phyloP scores from a whole-genome alignment of 2,113 vertebrate species.

The Gambusia holbrooki region DNA sequence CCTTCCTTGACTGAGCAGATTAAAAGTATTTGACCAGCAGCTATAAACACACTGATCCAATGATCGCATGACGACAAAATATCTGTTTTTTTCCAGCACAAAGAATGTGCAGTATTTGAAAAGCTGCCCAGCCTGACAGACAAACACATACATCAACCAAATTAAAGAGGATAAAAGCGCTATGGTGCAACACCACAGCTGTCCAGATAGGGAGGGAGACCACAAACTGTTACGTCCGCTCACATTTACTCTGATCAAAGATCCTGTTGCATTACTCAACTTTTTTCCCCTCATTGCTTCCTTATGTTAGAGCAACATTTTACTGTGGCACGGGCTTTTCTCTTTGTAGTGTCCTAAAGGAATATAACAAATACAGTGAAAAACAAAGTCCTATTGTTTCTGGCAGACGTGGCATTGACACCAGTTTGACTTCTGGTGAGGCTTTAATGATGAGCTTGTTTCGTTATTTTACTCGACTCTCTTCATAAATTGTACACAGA shows the following conservation, averaged over 20 bases:
- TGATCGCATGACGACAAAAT: constrained; percentile 14
- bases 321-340: constrained; percentile 45
- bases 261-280: constrained; percentile 61
- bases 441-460: not conserved
- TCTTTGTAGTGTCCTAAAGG: constrained; percentile 61
- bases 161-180: constrained; percentile 54
- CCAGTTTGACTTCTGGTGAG: constrained; percentile 34
- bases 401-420: constrained; percentile 38
- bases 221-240: constrained; percentile 67
- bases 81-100: not conserved
- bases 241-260: constrained; percentile 74
- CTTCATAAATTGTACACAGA: no score
- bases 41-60: constrained; percentile 17
- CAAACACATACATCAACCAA: constrained; percentile 56
- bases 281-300: constrained; percentile 60
- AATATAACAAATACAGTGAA: constrained; percentile 47
- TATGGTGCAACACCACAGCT: constrained; percentile 43
- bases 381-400: constrained; percentile 62
- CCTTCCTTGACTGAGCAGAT: constrained; percentile 6
- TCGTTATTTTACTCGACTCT: not conserved
- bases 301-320: constrained; percentile 63
- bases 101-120: constrained; percentile 26
- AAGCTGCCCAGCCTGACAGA: constrained; percentile 44
- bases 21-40: constrained; percentile 5
- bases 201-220: constrained; percentile 66